A percentile compares a stretch with the other conserved stretches of the same genome.
Conservation (phyloP, 2,113 vertebrate species). For the Balaenoptera acutorostrata region DNA sequence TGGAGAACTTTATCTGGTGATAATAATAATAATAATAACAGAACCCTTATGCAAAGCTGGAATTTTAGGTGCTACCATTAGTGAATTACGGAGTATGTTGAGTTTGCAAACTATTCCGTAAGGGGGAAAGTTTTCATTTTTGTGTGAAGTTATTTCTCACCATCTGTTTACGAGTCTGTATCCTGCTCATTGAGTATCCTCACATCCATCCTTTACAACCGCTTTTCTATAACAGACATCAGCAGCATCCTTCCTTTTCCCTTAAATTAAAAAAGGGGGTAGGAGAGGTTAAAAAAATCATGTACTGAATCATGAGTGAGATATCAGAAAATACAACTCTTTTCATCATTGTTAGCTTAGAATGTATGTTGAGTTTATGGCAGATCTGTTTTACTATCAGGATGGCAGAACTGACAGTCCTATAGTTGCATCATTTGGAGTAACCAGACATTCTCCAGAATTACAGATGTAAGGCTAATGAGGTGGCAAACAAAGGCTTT, state of each 20-base stretch:
- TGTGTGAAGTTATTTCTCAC: constrained; percentile 1
- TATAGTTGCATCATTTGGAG: neutral
- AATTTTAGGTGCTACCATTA: neutral
- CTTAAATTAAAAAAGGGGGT: neutral
- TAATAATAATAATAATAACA: neutral
- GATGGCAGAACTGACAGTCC: neutral
- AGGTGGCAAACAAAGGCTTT: constrained; percentile 54
- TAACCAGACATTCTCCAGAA: neutral
- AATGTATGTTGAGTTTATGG: neutral
- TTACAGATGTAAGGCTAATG: constrained; percentile 59
- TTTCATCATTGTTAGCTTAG: neutral
- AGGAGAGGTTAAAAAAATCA: neutral
- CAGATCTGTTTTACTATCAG: constrained; percentile 34
- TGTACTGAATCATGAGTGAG: neutral
- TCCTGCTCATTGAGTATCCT: neutral
- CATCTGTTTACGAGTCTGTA: neutral
- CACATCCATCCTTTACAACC: neutral
- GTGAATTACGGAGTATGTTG: neutral
- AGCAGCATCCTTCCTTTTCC: neutral
- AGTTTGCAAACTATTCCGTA: constrained; percentile 28
- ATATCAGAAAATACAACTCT: neutral
- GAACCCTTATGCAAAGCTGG: neutral
- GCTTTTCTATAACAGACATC: neutral
- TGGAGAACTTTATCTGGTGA: neutral
- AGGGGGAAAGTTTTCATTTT: constrained; percentile 10